Conservation (phyloP, 2,113 vertebrate genomes). For the Nymphicus hollandicus region DNA sequence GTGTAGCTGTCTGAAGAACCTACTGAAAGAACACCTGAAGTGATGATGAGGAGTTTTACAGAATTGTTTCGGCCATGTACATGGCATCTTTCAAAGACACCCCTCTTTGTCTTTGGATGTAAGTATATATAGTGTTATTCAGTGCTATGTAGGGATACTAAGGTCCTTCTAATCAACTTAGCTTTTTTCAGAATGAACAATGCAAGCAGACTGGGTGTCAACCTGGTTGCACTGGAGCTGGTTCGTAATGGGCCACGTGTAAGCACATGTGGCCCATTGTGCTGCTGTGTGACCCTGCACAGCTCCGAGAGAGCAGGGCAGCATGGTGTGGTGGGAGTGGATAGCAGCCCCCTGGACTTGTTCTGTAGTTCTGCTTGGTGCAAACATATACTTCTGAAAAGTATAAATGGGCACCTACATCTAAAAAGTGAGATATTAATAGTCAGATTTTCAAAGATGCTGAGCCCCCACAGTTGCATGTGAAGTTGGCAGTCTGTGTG, state of each 20-base stretch:
- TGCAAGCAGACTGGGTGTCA: neutral
- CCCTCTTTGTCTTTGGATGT: neutral
- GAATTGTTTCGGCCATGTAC: rapidly evolving
- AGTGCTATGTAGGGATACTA: rapidly evolving
- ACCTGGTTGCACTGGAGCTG: neutral
- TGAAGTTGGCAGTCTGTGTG: neutral
- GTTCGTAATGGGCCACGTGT: neutral
- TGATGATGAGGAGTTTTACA: rapidly evolving
- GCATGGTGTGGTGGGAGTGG: no score
- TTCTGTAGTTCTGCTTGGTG: neutral
- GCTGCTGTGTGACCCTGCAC: neutral
- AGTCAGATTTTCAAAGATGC: neutral
- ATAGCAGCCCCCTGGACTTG: neutral
- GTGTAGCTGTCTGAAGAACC: neutral
- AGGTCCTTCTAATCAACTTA: neutral
- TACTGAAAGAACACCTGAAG: rapidly evolving
- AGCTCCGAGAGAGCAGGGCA: neutral
- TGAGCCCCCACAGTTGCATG: neutral
- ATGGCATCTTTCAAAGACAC: rapidly evolving
- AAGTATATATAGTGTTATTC: rapidly evolving
- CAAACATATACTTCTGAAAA: neutral
- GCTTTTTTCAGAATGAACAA: neutral
- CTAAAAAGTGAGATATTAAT: neutral
- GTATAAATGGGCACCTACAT: neutral
- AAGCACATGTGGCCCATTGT: neutral